phyloP scores from a whole-genome alignment of 1,140 invertebrate genomes.

The Cecropterus lyciades region DNA sequence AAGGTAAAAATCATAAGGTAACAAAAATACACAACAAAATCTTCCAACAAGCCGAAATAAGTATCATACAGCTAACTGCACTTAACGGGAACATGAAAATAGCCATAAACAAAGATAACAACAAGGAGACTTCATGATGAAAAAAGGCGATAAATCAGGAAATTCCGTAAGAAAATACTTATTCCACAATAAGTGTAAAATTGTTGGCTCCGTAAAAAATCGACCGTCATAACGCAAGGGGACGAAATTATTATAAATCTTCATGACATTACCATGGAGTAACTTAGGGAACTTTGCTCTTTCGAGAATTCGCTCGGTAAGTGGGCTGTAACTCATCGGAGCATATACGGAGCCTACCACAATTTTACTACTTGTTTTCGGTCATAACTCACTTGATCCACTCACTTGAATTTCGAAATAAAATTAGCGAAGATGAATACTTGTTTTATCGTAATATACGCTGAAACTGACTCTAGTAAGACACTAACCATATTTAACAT shows the following conservation, averaged over 20 bases:
- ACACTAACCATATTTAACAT: no score
- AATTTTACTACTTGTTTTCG: conserved; percentile 55
- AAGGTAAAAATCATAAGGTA: no score
- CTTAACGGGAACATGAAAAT: conserved; percentile 26
- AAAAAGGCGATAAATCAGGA: conserved; percentile 58
- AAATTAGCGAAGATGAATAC: background rate
- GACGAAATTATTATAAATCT: conserved; percentile 81
- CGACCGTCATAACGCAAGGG: conserved; percentile 62
- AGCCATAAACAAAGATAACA: conserved; percentile 37
- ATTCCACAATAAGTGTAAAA: conserved; percentile 69
- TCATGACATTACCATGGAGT: conserved; percentile 79
- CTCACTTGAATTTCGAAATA: conserved; percentile 9
- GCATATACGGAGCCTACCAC: conserved; percentile 47
- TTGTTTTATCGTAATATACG: no score
- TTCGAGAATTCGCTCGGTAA: conserved; percentile 70
- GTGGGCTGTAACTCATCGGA: conserved; percentile 76
- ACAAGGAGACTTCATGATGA: conserved; percentile 35
- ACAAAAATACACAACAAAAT: background rate
- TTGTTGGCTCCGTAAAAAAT: conserved; percentile 70
- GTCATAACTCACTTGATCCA: background rate
- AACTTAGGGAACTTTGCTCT: conserved; percentile 80
- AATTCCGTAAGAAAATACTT: conserved; percentile 59
- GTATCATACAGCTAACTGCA: conserved; percentile 13
- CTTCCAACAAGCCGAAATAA: no score
- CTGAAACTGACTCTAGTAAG: no score